phyloP scores from a whole-genome alignment of 2,113 vertebrate species.

The Carettochelys insculpta region DNA sequence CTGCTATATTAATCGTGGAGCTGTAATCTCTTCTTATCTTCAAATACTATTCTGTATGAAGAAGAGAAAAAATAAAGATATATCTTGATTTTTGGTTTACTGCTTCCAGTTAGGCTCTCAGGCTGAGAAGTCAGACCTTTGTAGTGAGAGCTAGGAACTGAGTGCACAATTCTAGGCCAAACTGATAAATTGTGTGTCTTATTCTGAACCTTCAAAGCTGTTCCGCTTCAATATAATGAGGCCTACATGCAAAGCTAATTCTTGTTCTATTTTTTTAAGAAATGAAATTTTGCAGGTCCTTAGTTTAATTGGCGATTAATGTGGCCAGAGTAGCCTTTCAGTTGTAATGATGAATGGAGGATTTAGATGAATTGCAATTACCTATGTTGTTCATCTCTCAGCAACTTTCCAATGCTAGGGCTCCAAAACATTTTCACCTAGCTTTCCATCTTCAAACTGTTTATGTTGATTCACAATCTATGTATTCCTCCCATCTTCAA shows the following conservation, averaged over 20 bases:
- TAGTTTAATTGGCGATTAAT: background rate
- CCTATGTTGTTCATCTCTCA: background rate
- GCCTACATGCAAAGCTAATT: background rate
- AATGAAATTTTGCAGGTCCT: conserved; percentile 10
- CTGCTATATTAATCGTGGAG: background rate
- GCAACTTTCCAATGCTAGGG: background rate
- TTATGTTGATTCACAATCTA: background rate
- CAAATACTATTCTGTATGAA: background rate
- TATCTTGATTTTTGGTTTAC: background rate
- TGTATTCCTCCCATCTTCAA: background rate
- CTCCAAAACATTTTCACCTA: background rate
- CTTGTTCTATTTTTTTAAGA: background rate
- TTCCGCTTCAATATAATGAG: background rate
- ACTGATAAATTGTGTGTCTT: background rate
- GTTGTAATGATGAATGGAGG: background rate
- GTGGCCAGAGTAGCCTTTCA: background rate
- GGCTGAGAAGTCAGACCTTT: background rate
- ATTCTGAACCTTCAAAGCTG: background rate
- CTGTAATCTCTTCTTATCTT: background rate
- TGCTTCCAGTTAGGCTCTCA: background rate
- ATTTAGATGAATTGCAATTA: background rate
- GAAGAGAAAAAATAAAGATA: background rate
- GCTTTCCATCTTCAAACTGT: background rate
- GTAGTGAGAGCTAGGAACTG: background rate
- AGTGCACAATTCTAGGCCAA: background rate